Evolutionary conservation across 2,797 vertebrate genomes (phyloP).

Genomic region (Sarcoramphus papa): DNA sequence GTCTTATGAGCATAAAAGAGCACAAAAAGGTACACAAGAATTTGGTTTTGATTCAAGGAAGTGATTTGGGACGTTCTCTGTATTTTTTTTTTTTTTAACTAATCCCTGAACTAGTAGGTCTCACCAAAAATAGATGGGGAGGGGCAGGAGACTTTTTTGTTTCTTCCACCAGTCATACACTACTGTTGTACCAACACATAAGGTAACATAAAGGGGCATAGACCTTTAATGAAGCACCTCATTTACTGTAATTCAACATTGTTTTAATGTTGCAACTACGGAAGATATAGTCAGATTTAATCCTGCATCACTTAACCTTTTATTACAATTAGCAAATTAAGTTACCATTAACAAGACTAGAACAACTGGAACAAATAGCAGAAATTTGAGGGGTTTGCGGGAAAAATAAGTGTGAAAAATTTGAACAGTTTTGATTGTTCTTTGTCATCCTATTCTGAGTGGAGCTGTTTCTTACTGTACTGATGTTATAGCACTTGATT

Average conservation of each 20-base stretch:
- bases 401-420: neutral
- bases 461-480: neutral
- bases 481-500: neutral
- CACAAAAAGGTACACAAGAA: neutral
- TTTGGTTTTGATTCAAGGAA: neutral
- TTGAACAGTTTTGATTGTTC: neutral
- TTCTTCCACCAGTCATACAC: accelerated
- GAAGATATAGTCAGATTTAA: neutral
- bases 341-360: neutral
- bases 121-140: neutral
- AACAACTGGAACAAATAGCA: neutral
- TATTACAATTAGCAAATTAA: neutral
- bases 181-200: neutral
- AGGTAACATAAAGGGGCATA: neutral
- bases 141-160: neutral
- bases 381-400: neutral
- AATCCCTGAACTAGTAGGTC: neutral
- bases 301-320: neutral
- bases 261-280: neutral
- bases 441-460: neutral
- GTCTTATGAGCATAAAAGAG: neutral
- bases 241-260: neutral
- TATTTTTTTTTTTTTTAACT: neutral
- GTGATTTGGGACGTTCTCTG: neutral
- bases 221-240: neutral